Base-by-base conservation (phyloP, 1,140 invertebrate genomes). In the Drosophila persimilis region DNA sequence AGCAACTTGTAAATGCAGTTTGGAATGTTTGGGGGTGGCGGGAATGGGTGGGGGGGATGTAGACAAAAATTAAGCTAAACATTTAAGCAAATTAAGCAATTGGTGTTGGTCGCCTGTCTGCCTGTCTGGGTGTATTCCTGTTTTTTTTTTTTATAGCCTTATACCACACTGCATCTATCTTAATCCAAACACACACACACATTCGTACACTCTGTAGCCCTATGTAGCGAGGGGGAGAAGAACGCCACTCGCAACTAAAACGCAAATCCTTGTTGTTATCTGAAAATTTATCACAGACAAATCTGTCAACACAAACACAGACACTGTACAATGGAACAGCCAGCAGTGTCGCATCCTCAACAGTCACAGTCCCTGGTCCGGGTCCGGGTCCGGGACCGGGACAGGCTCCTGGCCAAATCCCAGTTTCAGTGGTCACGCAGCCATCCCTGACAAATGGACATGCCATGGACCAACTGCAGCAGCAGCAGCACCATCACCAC, bases 281-380 rank as follows among this genome's bases (percentile, higher is more conserved):
- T 78, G 73, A 75, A 89, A 85, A 86, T 90, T 89, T 90, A 85
- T 89, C 89, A 89, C 81, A 90, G 89, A 90, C 89, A 89, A 90
- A 90, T 90, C 89, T 90, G 89, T 89, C 84, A 89, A 83, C 84
- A 74, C 84, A 86, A 75, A 65, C 78, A 79, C 79, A 86, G 74
- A 81, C 78, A 78, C 78, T 81, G 67, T 88, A 83, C 80, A 89
- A 89, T 84, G 84, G 80, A 79, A 73, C 58, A 39, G 35, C 35
- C 35, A 39, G 35, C 61, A 44, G 54, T 48, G 57, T 62, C 17
- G 43, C 74, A 75, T 64, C 69, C 41, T 47, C 69, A 45, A 57
- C 74, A 67, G 57, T 77, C 56, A 64, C 74, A 65, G 57, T 58
- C 69, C 71, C 62, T 67, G 51, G 72, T 45, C 9, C 61, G 55